Conservation (phyloP, 2,113 vertebrate genomes). For the Marmota flaviventris region DNA sequence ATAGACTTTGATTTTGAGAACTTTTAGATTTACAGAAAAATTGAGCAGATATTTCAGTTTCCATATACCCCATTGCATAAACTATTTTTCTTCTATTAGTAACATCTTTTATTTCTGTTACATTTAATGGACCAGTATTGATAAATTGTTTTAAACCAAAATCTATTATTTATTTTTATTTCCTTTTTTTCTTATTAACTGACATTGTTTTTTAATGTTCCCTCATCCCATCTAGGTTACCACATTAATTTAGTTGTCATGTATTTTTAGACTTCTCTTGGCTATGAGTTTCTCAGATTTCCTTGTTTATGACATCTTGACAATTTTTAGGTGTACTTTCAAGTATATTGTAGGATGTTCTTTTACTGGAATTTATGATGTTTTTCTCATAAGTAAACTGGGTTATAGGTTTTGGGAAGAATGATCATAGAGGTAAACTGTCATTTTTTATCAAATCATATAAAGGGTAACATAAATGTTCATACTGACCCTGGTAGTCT, state of each 20-base stretch:
- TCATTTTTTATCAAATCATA: neutral
- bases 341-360: neutral
- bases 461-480: neutral
- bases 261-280: neutral
- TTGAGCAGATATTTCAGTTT: neutral
- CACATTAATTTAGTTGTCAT: neutral
- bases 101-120: neutral
- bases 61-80: rapidly evolving
- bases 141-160: neutral
- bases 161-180: neutral
- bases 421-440: conserved; percentile 2
- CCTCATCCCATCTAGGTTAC: neutral
- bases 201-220: neutral
- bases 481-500: neutral
- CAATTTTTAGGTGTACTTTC: neutral
- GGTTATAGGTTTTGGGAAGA: neutral
- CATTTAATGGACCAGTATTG: neutral
- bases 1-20: neutral
- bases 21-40: conserved; percentile 2
- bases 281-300: neutral
- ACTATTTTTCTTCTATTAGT: neutral
- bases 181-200: neutral
- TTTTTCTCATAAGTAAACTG: neutral
- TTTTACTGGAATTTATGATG: neutral
- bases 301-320: neutral